phyloP scores from a whole-genome alignment of 35 echinoderm and acorn worm genomes.

The Apostichopus californicus region DNA sequence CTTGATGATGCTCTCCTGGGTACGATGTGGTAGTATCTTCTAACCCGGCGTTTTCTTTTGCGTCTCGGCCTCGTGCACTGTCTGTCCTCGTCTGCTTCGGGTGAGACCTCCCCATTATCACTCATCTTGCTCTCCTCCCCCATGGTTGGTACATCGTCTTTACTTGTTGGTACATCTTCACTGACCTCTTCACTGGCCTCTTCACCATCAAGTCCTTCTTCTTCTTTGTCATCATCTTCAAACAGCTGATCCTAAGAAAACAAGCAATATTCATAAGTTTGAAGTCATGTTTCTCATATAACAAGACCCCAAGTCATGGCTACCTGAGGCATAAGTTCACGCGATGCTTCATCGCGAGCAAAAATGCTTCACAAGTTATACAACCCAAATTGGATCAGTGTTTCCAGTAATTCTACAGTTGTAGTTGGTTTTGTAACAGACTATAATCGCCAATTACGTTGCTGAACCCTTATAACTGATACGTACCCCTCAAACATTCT shows the following conservation, averaged over 20 bases:
- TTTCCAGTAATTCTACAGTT: too few species aligned
- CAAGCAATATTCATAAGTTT: neutral
- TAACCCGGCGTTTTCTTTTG: slow-evolving; percentile 17
- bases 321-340: too few species aligned
- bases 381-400: too few species aligned
- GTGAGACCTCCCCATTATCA: neutral
- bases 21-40: slow-evolving; percentile 22
- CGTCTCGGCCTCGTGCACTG: slow-evolving; percentile 21
- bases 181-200: too few species aligned
- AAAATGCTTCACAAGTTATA: too few species aligned
- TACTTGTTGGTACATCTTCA: neutral
- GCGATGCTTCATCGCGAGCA: too few species aligned
- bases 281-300: neutral
- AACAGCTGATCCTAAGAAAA: slow-evolving; percentile 12
- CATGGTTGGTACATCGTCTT: neutral
- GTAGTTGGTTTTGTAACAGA: too few species aligned
- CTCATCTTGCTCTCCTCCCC: neutral
- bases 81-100: neutral
- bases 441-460: too few species aligned
- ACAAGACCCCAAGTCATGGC: too few species aligned
- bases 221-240: slow-evolving; percentile 20
- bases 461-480: too few species aligned
- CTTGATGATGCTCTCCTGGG: slow-evolving; percentile 29
- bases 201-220: neutral
- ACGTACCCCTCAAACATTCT: too few species aligned